phyloP scores from a whole-genome alignment of 1,140 invertebrate genomes.

The Papilio aristodemus region DNA sequence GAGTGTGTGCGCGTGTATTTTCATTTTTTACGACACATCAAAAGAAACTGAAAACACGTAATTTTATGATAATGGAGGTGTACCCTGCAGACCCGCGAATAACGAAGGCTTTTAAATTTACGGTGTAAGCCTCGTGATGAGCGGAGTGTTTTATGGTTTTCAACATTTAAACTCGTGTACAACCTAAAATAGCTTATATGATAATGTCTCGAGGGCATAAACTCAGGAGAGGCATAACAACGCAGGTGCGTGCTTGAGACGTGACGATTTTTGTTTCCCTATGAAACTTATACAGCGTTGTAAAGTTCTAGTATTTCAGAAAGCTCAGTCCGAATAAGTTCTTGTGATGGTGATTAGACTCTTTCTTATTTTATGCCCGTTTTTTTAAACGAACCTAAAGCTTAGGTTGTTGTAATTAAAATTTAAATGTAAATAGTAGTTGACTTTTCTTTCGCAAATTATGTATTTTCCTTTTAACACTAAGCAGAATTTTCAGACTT shows the following conservation, averaged over 20 bases:
- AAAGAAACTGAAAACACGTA: slow-evolving; percentile 72
- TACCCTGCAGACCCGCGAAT: slow-evolving; percentile 56
- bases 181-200: slow-evolving; percentile 43
- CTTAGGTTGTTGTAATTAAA: too few species aligned
- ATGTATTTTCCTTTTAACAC: background rate
- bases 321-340: background rate
- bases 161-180: slow-evolving; percentile 63
- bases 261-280: slow-evolving; percentile 31
- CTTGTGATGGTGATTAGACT: background rate
- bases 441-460: too few species aligned
- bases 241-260: slow-evolving; percentile 30
- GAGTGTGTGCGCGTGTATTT: slow-evolving; percentile 58
- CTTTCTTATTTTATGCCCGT: background rate
- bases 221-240: slow-evolving; percentile 21
- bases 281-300: slow-evolving; percentile 9
- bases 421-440: too few species aligned
- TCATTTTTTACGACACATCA: slow-evolving; percentile 75
- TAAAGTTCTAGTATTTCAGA: background rate
- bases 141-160: slow-evolving; percentile 63
- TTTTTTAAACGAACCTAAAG: too few species aligned
- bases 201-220: slow-evolving; percentile 36
- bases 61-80: slow-evolving; percentile 76
- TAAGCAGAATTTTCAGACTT: too few species aligned
- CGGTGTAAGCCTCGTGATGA: slow-evolving; percentile 63
- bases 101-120: slow-evolving; percentile 76